These are phyloP conservation scores for Pithys albifrons DNA, from an alignment of 2,113 vertebrate species.

Conservation along the genomic window DNA sequence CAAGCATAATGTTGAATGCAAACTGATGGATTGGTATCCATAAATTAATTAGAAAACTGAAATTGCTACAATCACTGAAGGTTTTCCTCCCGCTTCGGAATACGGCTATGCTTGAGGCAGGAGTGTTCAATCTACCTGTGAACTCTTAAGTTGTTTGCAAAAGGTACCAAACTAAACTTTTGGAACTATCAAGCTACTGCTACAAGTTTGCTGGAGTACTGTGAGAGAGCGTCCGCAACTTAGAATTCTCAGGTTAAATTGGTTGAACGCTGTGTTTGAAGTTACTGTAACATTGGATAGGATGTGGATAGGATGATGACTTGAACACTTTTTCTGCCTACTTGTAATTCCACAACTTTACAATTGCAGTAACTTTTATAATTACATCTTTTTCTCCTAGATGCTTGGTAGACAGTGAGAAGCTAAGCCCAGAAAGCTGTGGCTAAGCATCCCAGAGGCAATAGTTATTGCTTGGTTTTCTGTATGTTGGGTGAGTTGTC, in stretches of 20 bases:
- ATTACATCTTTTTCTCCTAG: neutral
- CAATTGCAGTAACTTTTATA: neutral
- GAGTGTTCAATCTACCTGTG: neutral
- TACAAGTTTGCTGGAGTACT: neutral
- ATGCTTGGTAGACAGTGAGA: neutral
- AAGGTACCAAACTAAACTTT: neutral
- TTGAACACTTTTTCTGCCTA: neutral
- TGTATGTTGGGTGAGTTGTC: neutral
- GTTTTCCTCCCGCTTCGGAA: neutral
- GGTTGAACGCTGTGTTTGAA: neutral
- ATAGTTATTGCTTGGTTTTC: neutral
- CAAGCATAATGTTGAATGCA: neutral
- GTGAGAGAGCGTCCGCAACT: accelerated
- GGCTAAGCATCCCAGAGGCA: neutral
- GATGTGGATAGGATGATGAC: neutral
- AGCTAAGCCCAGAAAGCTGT: neutral
- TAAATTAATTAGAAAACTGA: neutral
- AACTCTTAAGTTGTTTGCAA: neutral
- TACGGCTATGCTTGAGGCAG: neutral
- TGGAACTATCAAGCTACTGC: accelerated
- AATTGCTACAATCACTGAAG: neutral
- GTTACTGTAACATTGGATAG: neutral
- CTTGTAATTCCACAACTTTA: neutral
- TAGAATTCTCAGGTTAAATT: neutral
- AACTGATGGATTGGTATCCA: neutral